Base-by-base conservation (phyloP, 2,888 invertebrate genomes). In the Ypsolopha sequella region DNA sequence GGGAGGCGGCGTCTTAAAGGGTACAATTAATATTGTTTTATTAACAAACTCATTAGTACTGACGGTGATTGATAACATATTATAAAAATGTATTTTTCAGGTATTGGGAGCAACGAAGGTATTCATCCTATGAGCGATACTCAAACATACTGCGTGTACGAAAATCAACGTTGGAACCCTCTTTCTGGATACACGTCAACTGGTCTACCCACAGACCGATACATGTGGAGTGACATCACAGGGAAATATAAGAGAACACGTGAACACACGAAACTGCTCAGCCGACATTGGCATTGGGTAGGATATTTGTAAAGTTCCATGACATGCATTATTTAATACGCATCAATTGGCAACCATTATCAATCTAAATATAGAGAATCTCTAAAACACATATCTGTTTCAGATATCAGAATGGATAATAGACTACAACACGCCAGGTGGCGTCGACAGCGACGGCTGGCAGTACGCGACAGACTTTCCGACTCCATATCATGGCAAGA, bases 131-230 rank as follows among this genome's bases (percentile, higher is more conserved):
- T 96, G 93, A 89, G 91, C 11, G 97, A 97, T 72, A 92, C 93
- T 9, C 93, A 95, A 74, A 93, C 92, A 60, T 95, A 95, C 70
- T 93, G 93, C 65, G 94, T 96, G 11, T 97, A 96, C 73, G 97
- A 97, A 82, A 97, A 97, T 73, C 97, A 97, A 77, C 88, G 96
- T 54, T 97, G 97, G 97, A 96, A 96, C 87, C 96, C 96, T 0
- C 88, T 97, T 3, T 93, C 94, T 55, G 96, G 96, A 6, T 97
- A 95, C 66, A 94, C 95, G 1, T 91, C 94, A 2, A 92, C 95
- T 58, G 94, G 95, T 13, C 81, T 96, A 50, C 95, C 96, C 33
- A 95, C 95, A 0, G 95, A 96, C 71, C 88, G 95, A 24, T 92
- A 93, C 64, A 94, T 95, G 91, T 97, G 97, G 97, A 96, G 96